These are phyloP conservation scores for Acanthopagrus latus DNA, from an alignment of 2,797 vertebrate species.

Conservation along the genomic window DNA sequence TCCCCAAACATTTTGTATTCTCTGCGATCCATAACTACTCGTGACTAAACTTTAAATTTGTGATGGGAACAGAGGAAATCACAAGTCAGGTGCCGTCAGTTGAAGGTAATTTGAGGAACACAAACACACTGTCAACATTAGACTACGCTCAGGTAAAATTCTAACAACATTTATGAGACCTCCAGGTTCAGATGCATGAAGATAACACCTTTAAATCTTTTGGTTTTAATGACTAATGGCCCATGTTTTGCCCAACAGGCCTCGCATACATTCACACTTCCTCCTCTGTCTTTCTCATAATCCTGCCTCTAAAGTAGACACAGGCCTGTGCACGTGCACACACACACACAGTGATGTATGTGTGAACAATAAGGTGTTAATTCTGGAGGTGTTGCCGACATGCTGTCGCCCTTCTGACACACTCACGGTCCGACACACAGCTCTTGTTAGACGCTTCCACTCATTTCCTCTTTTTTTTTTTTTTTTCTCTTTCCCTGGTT, in stretches of 20 bases:
- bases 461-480: constrained; percentile 72
- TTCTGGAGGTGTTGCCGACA: constrained; percentile 72
- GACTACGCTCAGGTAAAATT: no score
- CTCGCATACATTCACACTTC: constrained; percentile 3
- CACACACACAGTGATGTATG: constrained; percentile 53
- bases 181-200: not conserved
- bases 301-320: constrained; percentile 22
- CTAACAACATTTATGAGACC: no score
- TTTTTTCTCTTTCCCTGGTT: constrained; percentile 23
- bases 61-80: no score
- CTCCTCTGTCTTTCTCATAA: constrained; percentile 27
- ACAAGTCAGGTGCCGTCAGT: no score
- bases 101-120: no score
- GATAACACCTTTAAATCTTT: not conserved
- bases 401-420: constrained; percentile 59
- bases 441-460: constrained; percentile 65
- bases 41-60: no score
- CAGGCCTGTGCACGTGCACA: not conserved
- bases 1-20: no score
- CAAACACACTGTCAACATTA: no score
- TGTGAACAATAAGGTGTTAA: constrained; percentile 79
- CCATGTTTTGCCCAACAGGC: not conserved
- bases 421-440: constrained; percentile 37
- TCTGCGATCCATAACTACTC: no score
- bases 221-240: not conserved